phyloP scores from a whole-genome alignment of 2,113 vertebrate species.

The Sinocyclocheilus maitianheensis region DNA sequence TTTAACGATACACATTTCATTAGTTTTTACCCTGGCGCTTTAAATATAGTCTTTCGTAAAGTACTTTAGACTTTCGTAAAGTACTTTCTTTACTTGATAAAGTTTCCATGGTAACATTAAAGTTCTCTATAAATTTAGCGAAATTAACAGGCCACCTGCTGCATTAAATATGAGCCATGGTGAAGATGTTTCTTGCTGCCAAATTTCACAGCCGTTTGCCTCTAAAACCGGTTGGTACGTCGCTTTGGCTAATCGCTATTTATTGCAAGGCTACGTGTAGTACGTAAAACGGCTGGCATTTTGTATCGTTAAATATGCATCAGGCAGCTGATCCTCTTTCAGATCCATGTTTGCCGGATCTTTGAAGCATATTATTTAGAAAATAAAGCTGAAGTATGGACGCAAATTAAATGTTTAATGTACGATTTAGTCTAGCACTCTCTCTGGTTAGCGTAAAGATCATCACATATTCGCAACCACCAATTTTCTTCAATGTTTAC shows the following conservation, averaged over 20 bases:
- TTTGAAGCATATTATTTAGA: slow-evolving; percentile 14
- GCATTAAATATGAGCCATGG: slow-evolving; percentile 16
- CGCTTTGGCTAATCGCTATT: slow-evolving; percentile 19
- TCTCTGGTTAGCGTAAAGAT: background rate
- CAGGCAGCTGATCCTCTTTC: slow-evolving; percentile 23
- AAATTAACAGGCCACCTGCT: background rate
- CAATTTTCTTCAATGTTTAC: background rate
- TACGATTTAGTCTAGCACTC: background rate
- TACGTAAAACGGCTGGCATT: background rate
- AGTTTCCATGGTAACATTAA: background rate
- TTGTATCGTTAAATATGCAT: slow-evolving; percentile 14
- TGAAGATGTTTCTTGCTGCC: slow-evolving; percentile 19
- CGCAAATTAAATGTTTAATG: background rate
- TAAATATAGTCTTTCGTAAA: background rate
- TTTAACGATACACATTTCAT: background rate
- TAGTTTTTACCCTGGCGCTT: background rate
- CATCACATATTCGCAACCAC: background rate
- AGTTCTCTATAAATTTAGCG: slow-evolving; percentile 5
- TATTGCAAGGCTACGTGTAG: slow-evolving; percentile 5
- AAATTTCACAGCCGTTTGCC: slow-evolving; percentile 27
- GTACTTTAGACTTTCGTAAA: background rate
- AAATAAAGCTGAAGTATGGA: slow-evolving; percentile 26
- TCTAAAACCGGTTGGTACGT: background rate
- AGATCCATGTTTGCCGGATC: background rate
- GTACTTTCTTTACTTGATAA: background rate